Evolutionary conservation across 2,797 vertebrate species (phyloP).

Genomic region (Pampus argenteus): DNA sequence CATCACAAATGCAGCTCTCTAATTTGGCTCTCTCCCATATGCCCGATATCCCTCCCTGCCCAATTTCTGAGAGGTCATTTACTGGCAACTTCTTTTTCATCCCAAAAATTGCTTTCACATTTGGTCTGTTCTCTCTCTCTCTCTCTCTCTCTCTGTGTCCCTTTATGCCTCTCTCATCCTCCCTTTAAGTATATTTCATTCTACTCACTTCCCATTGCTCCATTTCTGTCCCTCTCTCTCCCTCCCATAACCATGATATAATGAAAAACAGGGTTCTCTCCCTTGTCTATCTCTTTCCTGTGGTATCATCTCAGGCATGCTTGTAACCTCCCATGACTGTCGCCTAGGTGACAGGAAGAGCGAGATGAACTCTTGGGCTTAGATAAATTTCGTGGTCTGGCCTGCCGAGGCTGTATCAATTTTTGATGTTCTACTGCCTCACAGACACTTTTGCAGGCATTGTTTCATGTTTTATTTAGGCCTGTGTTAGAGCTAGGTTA

Average conservation of each 20-base stretch:
- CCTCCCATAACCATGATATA: conserved; percentile 48
- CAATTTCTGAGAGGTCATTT: conserved; percentile 68
- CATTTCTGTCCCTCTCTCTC: conserved; percentile 12
- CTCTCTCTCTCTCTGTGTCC: conserved; percentile 1
- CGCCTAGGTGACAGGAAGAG: conserved; percentile 72
- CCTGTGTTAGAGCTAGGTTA: conserved; percentile 74
- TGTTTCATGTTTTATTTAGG: conserved; percentile 88
- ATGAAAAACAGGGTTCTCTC: conserved; percentile 58
- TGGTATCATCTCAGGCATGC: conserved; percentile 61
- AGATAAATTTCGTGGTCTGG: conserved; percentile 81
- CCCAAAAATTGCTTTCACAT: conserved; percentile 58
- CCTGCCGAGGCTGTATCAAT: conserved; percentile 79
- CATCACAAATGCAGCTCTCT: conserved; percentile 40
- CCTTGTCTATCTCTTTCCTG: conserved; percentile 53
- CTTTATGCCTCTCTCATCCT: conserved; percentile 31
- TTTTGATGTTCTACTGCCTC: conserved; percentile 81
- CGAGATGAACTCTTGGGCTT: conserved; percentile 77
- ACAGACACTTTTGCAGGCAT: conserved; percentile 80
- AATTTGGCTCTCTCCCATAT: conserved; percentile 52
- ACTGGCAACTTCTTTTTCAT: conserved; percentile 54
- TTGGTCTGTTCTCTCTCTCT: conserved; percentile 43
- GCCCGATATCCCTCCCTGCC: conserved; percentile 25
- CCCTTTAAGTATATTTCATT: conserved; percentile 44
- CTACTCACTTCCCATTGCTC: conserved; percentile 31
- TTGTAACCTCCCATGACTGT: conserved; percentile 72